Evolutionary conservation across 2,888 invertebrate genomes (phyloP).

Genomic region (Ptychoptera contaminata): DNA sequence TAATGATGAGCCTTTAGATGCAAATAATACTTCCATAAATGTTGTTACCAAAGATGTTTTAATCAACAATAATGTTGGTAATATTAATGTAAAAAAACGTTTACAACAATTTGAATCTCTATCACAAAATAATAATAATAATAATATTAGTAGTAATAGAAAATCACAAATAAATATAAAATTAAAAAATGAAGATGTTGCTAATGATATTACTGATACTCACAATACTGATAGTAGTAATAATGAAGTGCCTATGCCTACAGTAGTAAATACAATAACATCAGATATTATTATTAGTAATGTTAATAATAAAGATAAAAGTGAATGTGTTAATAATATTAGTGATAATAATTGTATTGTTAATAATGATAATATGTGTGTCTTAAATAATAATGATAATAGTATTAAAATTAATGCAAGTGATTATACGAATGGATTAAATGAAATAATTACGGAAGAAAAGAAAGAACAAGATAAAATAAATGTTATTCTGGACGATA

Average conservation of each 20-base stretch:
- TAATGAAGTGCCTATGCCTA: background rate
- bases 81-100: too few species aligned
- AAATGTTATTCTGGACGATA: slow-evolving; percentile 1
- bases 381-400: too few species aligned
- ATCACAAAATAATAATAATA: too few species aligned
- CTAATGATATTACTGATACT: background rate
- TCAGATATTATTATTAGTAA: background rate
- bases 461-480: background rate
- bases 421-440: too few species aligned
- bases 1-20: slow-evolving; percentile 3
- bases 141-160: too few species aligned
- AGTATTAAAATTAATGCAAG: too few species aligned
- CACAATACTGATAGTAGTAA: background rate
- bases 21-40: slow-evolving; percentile 1
- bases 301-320: background rate
- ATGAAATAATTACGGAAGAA: too few species aligned
- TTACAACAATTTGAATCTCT: too few species aligned
- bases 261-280: too few species aligned
- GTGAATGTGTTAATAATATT: background rate
- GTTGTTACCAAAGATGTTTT: slow-evolving; percentile 6
- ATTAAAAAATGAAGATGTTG: background rate
- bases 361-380: background rate
- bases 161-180: too few species aligned
- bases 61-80: too few species aligned
- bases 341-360: background rate